Base-by-base conservation (phyloP, 1,140 invertebrate species). In the Cyclina sinensis region DNA sequence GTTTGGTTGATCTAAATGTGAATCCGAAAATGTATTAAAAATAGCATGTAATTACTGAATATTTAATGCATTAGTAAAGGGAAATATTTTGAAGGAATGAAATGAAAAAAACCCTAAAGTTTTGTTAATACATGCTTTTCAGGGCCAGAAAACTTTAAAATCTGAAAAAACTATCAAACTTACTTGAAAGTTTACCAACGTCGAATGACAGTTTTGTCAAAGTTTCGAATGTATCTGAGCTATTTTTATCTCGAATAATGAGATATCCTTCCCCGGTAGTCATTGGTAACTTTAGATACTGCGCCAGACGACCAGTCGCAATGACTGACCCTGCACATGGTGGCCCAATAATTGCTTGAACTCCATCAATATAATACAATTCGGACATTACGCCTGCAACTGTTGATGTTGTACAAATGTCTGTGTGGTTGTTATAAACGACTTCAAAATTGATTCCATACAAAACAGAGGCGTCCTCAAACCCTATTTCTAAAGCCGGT, bases 171-270 rank as follows among this genome's bases (percentile, higher is more conserved):
- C n/a, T n/a, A n/a, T n/a, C n/a, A 21, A 4, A 59, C 79, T 82
- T 82, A 82, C 79, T 62, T 65, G 79, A 82, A 5, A 82, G 48
- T 24, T 82, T 82, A 24, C 30, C 43, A 18, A 82, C 16, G 39
- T 82, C 54, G 48, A 59, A 82, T 39, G 79, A 82, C 35, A 82
- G 59, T 11, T 59, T 82, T 14, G 79, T 82, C 30, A 65, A 32
- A 4, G 79, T 82, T 43, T 59, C 54, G 24, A 43, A 82, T 27
- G 37, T 65, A 30, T 65, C 57, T 51, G 14, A 18, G 16, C 24
- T 39, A 27, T 37, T 30, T 39, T 14, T n/a, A 24, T 59, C 37
- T 12, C 54, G 32, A 37, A 82, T 32, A 62, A 82, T 30, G 7
- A 79, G 12, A 27, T 82, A 51, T 37, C 79, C 79, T 35, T 59